Conservation (phyloP, 2,888 invertebrate species). For the Cosmia trapezina region DNA sequence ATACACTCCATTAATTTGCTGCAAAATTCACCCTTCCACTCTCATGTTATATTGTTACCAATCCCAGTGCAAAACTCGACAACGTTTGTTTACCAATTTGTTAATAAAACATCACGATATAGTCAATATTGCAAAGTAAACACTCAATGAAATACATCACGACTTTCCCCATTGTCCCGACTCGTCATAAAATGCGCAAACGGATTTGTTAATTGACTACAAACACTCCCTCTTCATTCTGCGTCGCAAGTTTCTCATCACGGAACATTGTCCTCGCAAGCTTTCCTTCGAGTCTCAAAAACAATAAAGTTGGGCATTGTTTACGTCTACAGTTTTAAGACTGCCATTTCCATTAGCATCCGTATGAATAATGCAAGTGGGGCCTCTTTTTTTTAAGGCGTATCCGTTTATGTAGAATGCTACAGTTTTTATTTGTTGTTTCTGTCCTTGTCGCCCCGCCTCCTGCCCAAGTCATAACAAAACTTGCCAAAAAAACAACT, state of each 20-base stretch:
- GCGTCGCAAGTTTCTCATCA: slow-evolving; percentile 68
- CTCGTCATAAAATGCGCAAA: slow-evolving; percentile 67
- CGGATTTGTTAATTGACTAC: slow-evolving; percentile 72
- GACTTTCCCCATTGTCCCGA: slow-evolving; percentile 51
- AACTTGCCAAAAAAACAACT: no score
- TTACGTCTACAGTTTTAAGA: slow-evolving; percentile 75
- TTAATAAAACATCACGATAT: slow-evolving; percentile 55
- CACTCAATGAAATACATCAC: slow-evolving; percentile 50
- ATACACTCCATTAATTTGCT: slow-evolving; percentile 9
- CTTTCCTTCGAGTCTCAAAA: slow-evolving; percentile 60
- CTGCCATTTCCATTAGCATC: slow-evolving; percentile 77
- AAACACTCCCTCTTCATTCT: slow-evolving; percentile 66
- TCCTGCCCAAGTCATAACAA: slow-evolving; percentile 48
- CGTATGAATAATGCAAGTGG: slow-evolving; percentile 79
- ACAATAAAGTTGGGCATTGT: slow-evolving; percentile 75
- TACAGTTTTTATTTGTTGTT: slow-evolving; percentile 66
- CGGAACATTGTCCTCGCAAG: slow-evolving; percentile 49
- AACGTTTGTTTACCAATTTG: slow-evolving; percentile 49
- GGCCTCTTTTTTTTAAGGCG: slow-evolving; percentile 67
- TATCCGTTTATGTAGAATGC: slow-evolving; percentile 63
- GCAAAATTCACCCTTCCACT: slow-evolving; percentile 8
- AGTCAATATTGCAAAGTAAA: slow-evolving; percentile 56
- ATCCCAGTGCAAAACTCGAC: slow-evolving; percentile 28
- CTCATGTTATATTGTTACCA: slow-evolving; percentile 22
- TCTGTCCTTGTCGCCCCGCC: slow-evolving; percentile 64